Conservation (phyloP, 2,888 invertebrate genomes). For the Ormyrus rosae region DNA sequence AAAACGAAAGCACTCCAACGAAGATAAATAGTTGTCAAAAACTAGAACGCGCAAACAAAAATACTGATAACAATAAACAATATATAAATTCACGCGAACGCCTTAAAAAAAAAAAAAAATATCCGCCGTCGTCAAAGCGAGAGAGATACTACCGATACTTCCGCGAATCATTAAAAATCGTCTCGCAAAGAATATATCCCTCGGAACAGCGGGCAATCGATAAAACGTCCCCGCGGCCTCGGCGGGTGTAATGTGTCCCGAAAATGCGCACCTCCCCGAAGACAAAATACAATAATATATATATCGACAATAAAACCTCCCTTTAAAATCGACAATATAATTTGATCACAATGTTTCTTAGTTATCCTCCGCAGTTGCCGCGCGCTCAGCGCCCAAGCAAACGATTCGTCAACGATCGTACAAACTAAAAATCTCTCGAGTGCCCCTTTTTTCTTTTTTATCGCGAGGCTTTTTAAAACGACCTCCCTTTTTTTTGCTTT, state of each 20-base stretch:
- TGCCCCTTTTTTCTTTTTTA: background rate
- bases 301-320: slow-evolving; percentile 11
- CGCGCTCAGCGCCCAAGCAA: slow-evolving; percentile 38
- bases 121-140: slow-evolving; percentile 17
- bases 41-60: background rate
- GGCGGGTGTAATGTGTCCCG: background rate
- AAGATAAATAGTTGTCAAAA: background rate
- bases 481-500: too few species aligned
- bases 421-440: slow-evolving; percentile 39
- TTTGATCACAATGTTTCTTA: slow-evolving; percentile 46
- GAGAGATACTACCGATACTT: slow-evolving; percentile 1
- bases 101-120: slow-evolving; percentile 6
- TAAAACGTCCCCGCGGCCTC: too few species aligned
- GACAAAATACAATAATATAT: slow-evolving; percentile 14
- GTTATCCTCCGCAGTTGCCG: background rate
- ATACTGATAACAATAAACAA: slow-evolving; percentile 4
- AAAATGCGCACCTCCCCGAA: slow-evolving; percentile 6
- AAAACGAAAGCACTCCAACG: too few species aligned
- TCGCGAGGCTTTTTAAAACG: background rate
- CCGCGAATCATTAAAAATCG: background rate
- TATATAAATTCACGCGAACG: too few species aligned
- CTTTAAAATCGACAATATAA: slow-evolving; percentile 39
- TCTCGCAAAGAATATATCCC: background rate
- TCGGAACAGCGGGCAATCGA: background rate
- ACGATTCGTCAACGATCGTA: slow-evolving; percentile 1